Conservation (phyloP, 1,140 invertebrate genomes). For the Temnothorax longispinosus region DNA sequence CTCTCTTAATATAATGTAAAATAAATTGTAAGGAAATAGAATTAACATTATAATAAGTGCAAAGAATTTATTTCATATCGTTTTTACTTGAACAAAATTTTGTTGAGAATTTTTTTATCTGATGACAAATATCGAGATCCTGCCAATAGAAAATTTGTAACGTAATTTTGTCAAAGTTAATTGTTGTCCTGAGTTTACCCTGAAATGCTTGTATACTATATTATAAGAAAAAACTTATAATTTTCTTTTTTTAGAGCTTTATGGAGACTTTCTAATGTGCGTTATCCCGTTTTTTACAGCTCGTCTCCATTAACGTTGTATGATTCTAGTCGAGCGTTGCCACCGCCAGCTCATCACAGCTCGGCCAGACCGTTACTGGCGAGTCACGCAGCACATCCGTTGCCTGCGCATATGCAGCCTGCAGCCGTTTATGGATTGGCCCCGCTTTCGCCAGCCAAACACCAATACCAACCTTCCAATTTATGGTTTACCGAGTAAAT, state of each 20-base stretch:
- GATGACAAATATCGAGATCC: neutral
- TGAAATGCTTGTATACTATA: constrained; percentile 42
- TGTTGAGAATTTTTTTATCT: neutral
- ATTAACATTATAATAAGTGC: neutral
- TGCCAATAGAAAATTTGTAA: neutral
- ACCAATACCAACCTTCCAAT: constrained; percentile 90
- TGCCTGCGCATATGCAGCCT: constrained; percentile 94
- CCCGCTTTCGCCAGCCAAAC: constrained; percentile 91
- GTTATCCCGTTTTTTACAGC: constrained; percentile 83
- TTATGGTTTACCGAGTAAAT: constrained; percentile 92
- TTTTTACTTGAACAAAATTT: neutral
- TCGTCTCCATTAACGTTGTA: constrained; percentile 86
- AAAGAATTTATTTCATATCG: neutral
- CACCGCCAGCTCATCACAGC: constrained; percentile 94
- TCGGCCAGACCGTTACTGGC: constrained; percentile 92
- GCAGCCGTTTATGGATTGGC: constrained; percentile 89
- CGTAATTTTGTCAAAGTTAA: neutral
- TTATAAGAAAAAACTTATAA: constrained; percentile 65
- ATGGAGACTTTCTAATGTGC: constrained; percentile 76
- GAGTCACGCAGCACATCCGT: constrained; percentile 90
- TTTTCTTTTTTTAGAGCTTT: constrained; percentile 69
- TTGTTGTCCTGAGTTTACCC: neutral
- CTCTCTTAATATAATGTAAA: neutral
- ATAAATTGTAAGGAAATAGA: neutral
- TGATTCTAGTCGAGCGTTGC: constrained; percentile 90